phyloP scores from a whole-genome alignment of 2,888 invertebrate species.

The Hydraecia micacea region DNA sequence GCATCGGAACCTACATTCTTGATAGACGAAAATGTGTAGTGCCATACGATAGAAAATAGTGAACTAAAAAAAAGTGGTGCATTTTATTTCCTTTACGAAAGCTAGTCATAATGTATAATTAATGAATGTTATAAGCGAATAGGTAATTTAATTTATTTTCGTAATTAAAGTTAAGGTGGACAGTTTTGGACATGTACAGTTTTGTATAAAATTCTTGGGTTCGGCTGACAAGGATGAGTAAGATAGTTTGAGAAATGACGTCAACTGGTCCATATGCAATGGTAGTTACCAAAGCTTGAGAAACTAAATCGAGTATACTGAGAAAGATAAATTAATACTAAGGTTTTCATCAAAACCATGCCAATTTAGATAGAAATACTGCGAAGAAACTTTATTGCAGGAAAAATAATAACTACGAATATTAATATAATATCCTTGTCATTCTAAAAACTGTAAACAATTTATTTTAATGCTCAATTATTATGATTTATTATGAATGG shows the following conservation, averaged over 20 bases:
- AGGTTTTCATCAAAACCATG: background rate
- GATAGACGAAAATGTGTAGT: slow-evolving; percentile 73
- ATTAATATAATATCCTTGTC: slow-evolving; percentile 5
- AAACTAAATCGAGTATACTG: background rate
- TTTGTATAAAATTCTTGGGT: slow-evolving; percentile 39
- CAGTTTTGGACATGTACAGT: slow-evolving; percentile 41
- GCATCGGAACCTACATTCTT: slow-evolving; percentile 62
- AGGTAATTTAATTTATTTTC: slow-evolving; percentile 76
- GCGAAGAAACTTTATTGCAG: background rate
- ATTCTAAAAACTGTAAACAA: slow-evolving; percentile 17
- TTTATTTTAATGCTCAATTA: slow-evolving; percentile 15
- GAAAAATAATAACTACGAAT: slow-evolving; percentile 15
- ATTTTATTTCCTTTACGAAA: slow-evolving; percentile 83
- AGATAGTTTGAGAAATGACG: slow-evolving; percentile 36
- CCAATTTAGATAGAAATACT: background rate
- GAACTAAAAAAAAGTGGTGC: slow-evolving; percentile 80
- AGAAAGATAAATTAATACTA: background rate
- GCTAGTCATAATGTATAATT: slow-evolving; percentile 84
- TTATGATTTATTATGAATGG: slow-evolving; percentile 35
- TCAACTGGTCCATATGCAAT: slow-evolving; percentile 34
- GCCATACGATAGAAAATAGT: slow-evolving; percentile 78
- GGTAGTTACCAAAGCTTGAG: background rate
- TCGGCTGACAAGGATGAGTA: slow-evolving; percentile 12
- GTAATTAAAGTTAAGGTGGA: slow-evolving; percentile 61
- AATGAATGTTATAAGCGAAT: slow-evolving; percentile 71